Evolutionary conservation across 2,113 vertebrate genomes (phyloP).

Genomic region (Jaculus jaculus): DNA sequence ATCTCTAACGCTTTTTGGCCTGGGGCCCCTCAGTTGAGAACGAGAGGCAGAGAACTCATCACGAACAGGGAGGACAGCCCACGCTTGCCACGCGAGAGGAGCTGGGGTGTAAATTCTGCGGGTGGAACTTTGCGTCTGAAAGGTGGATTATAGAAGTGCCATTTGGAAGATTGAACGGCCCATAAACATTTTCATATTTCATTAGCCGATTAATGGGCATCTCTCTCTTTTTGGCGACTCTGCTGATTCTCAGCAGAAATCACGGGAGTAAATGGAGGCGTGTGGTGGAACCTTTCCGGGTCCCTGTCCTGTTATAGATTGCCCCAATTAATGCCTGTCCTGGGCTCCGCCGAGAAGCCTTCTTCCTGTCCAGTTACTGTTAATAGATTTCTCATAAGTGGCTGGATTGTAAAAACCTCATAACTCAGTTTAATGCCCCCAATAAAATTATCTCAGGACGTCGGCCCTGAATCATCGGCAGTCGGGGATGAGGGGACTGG

Average conservation of each 20-base stretch:
- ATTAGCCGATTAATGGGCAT: slow-evolving; percentile 88
- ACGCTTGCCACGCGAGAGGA: slow-evolving; percentile 22
- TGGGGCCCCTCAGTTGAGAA: slow-evolving; percentile 38
- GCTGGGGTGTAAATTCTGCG: slow-evolving; percentile 84
- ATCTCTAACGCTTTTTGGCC: not conserved
- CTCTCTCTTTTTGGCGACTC: slow-evolving; percentile 83
- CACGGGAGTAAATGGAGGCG: slow-evolving; percentile 82
- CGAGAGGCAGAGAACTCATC: slow-evolving; percentile 78
- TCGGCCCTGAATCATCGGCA: slow-evolving; percentile 82
- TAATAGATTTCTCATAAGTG: slow-evolving; percentile 91
- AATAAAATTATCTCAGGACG: slow-evolving; percentile 87
- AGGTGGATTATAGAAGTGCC: slow-evolving; percentile 88
- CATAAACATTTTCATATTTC: slow-evolving; percentile 92
- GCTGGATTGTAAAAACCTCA: slow-evolving; percentile 89
- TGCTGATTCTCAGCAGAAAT: slow-evolving; percentile 89
- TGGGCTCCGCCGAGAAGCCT: slow-evolving; percentile 82
- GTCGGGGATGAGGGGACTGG: slow-evolving; percentile 34
- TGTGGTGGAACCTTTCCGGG: slow-evolving; percentile 82
- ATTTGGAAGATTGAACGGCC: slow-evolving; percentile 88
- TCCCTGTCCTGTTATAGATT: slow-evolving; percentile 84
- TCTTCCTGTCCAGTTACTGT: slow-evolving; percentile 88
- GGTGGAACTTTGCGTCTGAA: slow-evolving; percentile 84
- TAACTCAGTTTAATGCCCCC: slow-evolving; percentile 89
- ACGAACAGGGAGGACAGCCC: slow-evolving; percentile 63
- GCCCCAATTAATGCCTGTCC: slow-evolving; percentile 85